Conservation (phyloP, 2,113 vertebrate genomes). For the Muntiacus muntjak region DNA sequence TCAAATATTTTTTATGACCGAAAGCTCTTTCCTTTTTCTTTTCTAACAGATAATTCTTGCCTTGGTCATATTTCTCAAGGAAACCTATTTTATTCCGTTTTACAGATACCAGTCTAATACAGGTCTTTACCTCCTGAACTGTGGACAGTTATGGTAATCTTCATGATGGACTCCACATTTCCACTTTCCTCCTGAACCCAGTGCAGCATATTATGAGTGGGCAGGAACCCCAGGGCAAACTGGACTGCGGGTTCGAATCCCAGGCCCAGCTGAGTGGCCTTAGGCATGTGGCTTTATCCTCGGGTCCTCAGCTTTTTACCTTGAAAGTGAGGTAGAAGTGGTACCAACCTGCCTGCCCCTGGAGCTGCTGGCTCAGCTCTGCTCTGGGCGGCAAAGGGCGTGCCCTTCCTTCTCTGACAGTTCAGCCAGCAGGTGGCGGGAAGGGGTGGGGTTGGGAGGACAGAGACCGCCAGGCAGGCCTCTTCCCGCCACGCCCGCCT, state of each 20-base stretch:
- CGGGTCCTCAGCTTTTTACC: not conserved
- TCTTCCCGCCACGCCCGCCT: fast-evolving
- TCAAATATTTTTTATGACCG: constrained; percentile 19
- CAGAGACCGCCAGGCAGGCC: no score
- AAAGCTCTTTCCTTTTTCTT: constrained; percentile 31
- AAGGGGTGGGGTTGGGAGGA: not conserved
- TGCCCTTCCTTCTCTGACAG: not conserved
- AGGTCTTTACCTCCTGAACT: not conserved
- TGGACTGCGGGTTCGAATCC: not conserved
- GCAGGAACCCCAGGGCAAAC: not conserved
- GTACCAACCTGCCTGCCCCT: not conserved
- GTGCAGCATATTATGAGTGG: fast-evolving
- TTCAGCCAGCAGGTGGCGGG: not conserved
- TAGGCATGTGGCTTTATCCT: not conserved
- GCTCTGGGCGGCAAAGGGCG: not conserved
- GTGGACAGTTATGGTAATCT: not conserved
- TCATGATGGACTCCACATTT: not conserved
- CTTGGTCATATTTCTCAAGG: not conserved
- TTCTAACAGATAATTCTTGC: constrained; percentile 29
- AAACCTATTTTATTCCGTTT: not conserved
- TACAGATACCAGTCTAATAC: not conserved
- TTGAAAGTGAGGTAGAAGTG: not conserved
- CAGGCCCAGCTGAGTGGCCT: not conserved
- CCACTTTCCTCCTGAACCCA: not conserved
- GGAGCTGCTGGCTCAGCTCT: not conserved